Evolutionary conservation across 2,113 vertebrate genomes (phyloP), one percentile per base, ranked within the genome.

Genomic region (Catharus minimus): DNA sequence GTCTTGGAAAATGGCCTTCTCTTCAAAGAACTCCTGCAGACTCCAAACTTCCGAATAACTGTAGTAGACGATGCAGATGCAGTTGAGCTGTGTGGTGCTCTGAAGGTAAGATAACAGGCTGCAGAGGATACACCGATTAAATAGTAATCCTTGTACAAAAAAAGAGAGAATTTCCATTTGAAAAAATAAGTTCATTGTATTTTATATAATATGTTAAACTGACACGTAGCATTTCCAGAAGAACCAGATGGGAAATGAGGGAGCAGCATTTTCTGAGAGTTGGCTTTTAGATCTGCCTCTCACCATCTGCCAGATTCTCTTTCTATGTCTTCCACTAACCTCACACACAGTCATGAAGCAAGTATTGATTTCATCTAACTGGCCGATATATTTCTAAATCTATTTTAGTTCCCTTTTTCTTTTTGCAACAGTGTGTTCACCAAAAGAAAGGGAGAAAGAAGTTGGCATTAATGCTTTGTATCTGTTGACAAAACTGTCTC

Each of bases 21-120:
- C 79, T 99, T 99, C 97, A 99, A 99, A 93, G 98, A 99, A 66
- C 98, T 99, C 64, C 95, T 98, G 76, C 98, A 98, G 94, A 98
- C 98, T 11, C 98, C 98, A 32, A 98, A 98, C 93, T 99, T 99
- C 79, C 96, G 98, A 62, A 98, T 98, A 74, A 98, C 98, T 2
- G 98, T 99, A 41, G 98, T 99, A 30, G 97, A 98, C 0, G 98
- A 99, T 39, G 98, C 98, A 7, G 98, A 99, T 89, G 98, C 98
- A 0, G 98, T 99, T 58, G 98, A 99, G 87, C 97, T 99, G 7
- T 99, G 98, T 72, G 98, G 98, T 36, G 98, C 98, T 56, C 97
- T 99, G 38, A 99, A 99, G 98, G 98, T 99, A 95, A 96, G 61
- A 57, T 67, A n/a, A 58, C 30, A 39, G 46, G 20, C 69, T 22